Evolutionary conservation across 2,888 invertebrate genomes (phyloP).

Genomic region (Parascotia fuliginaria): DNA sequence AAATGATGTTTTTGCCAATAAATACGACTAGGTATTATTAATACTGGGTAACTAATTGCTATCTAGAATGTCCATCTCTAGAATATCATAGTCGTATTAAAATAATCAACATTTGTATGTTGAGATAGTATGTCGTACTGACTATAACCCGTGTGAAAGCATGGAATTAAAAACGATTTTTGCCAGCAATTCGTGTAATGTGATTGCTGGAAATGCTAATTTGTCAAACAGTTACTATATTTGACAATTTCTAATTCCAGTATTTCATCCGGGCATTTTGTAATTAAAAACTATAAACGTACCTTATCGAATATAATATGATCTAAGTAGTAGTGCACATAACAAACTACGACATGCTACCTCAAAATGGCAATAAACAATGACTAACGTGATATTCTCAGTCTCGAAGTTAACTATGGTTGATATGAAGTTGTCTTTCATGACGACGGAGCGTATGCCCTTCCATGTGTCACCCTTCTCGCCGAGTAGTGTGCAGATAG

Average conservation of each 20-base stretch:
- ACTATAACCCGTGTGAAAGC: background rate
- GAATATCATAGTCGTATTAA: conserved; percentile 38
- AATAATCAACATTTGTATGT: conserved; percentile 18
- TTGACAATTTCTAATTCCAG: background rate
- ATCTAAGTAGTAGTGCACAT: background rate
- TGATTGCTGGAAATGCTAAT: too few relatives aligned
- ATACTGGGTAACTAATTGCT: conserved; percentile 49
- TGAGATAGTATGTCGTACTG: conserved; percentile 36
- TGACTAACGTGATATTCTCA: conserved; percentile 96
- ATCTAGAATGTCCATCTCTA: conserved; percentile 63
- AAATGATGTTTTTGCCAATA: conserved; percentile 81
- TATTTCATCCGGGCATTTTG: background rate
- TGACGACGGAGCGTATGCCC: conserved; percentile 94
- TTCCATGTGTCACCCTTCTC: conserved; percentile 97
- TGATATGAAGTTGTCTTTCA: conserved; percentile 97
- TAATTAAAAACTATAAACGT: background rate
- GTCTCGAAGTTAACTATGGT: conserved; percentile 98
- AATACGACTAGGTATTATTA: conserved; percentile 56
- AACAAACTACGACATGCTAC: conserved; percentile 45
- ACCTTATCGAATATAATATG: background rate
- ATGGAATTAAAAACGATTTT: too few relatives aligned
- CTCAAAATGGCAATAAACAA: conserved; percentile 52
- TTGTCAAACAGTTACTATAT: too few relatives aligned
- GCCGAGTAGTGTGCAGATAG: conserved; percentile 96
- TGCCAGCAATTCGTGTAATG: too few relatives aligned